These are phyloP conservation scores for Octonoba sinensis DNA, from an alignment of 2,888 invertebrate genomes.

Conservation along the genomic window DNA sequence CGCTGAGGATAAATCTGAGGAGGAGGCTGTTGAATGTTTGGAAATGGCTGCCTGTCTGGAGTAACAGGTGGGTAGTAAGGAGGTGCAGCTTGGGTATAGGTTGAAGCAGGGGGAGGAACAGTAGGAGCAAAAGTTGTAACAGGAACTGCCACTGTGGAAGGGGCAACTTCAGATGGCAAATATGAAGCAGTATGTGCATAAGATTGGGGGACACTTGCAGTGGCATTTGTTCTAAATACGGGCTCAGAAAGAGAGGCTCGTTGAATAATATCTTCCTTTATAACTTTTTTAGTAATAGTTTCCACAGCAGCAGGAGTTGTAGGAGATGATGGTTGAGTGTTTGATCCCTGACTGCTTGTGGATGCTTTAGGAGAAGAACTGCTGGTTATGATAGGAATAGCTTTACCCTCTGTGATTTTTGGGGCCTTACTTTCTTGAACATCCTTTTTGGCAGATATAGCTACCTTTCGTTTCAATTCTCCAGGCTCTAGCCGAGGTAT, in stretches of 20 bases:
- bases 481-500: conserved; percentile 54
- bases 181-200: conserved; percentile 16
- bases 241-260: conserved; percentile 17
- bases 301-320: conserved; percentile 23
- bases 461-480: conserved; percentile 46
- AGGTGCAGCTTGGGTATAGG: conserved; percentile 44
- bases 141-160: conserved; percentile 7
- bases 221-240: conserved; percentile 17
- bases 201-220: not conserved
- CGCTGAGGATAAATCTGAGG: conserved; percentile 10
- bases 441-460: conserved; percentile 30
- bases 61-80: conserved; percentile 43
- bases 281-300: conserved; percentile 17
- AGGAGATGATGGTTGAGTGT: conserved; percentile 28
- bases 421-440: conserved; percentile 27
- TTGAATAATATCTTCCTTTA: conserved; percentile 12
- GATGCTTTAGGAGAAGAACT: conserved; percentile 24
- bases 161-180: conserved; percentile 7
- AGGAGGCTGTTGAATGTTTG: not conserved
- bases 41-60: conserved; percentile 9
- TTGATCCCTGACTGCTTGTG: conserved; percentile 14
- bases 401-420: conserved; percentile 41
- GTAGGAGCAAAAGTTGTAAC: conserved; percentile 25
- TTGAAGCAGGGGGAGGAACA: conserved; percentile 45
- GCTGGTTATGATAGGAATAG: conserved; percentile 44